Percentiles rank a stretch among this genome's conserved stretches.
phyloP scores from a whole-genome alignment of 2,797 vertebrate species.

The Hippocampus kuda region DNA sequence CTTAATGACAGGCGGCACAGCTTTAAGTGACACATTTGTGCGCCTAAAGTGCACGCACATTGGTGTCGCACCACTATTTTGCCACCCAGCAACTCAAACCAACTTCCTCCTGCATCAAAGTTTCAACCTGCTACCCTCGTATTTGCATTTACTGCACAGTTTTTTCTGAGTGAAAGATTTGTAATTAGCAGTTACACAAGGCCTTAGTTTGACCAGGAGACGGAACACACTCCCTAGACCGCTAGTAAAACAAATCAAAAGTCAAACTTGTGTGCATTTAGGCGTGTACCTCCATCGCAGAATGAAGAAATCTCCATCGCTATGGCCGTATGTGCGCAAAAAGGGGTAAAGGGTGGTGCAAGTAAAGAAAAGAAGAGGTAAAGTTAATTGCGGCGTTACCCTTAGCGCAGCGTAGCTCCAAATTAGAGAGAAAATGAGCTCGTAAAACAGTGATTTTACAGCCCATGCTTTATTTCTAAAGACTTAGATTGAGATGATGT shows the following conservation, averaged over 20 bases:
- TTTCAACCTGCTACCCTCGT: slow-evolving; percentile 37
- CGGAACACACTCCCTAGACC: slow-evolving; percentile 22
- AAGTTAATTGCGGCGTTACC: slow-evolving; percentile 42
- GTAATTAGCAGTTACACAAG: slow-evolving; percentile 16
- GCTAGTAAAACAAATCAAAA: slow-evolving; percentile 47
- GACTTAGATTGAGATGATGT: slow-evolving; percentile 15
- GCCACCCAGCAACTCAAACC: slow-evolving; percentile 55
- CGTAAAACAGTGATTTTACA: slow-evolving; percentile 46
- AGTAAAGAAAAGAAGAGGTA: slow-evolving; percentile 26
- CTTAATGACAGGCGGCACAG: slow-evolving; percentile 55
- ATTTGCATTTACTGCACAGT: slow-evolving; percentile 1
- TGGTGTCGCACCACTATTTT: slow-evolving; percentile 40
- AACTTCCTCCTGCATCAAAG: slow-evolving; percentile 34
- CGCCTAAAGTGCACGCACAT: slow-evolving; percentile 6
- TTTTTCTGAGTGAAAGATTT: neutral
- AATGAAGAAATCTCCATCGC: slow-evolving; percentile 53
- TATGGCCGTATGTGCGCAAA: slow-evolving; percentile 41
- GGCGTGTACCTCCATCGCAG: slow-evolving; percentile 14
- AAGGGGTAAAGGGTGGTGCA: slow-evolving; percentile 13
- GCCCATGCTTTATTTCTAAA: slow-evolving; percentile 40
- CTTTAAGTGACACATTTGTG: slow-evolving; percentile 10
- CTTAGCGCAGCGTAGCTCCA: slow-evolving; percentile 29
- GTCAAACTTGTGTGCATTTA: slow-evolving; percentile 17
- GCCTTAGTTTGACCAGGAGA: slow-evolving; percentile 40
- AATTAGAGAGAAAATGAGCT: slow-evolving; percentile 54